A percentile compares a stretch with the other conserved stretches of the same genome.
Evolutionary conservation across 2,888 invertebrate genomes (phyloP).

Genomic region (Xylocampa areola): DNA sequence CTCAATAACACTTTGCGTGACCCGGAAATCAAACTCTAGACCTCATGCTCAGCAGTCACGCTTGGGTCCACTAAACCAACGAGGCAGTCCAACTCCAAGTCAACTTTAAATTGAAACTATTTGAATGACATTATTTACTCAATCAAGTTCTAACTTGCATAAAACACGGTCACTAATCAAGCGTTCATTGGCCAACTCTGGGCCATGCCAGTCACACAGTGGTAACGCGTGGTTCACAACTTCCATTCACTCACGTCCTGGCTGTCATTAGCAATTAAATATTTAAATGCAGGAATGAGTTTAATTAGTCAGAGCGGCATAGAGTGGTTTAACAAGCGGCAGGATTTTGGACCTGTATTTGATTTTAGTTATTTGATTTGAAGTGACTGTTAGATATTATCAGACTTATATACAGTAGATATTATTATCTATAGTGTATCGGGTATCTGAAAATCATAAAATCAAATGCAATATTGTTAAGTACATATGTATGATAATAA

Average conservation of each 20-base stretch:
- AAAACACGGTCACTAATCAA: neutral
- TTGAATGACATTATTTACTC: neutral
- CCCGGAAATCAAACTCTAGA: too few relatives aligned
- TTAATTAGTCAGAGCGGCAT: constrained; percentile 69
- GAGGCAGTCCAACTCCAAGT: too few relatives aligned
- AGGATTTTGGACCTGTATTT: neutral
- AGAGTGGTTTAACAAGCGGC: neutral
- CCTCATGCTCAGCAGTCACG: too few relatives aligned
- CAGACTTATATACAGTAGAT: too few relatives aligned
- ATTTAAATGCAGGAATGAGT: constrained; percentile 77
- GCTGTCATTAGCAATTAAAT: constrained; percentile 73
- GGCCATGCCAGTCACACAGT: constrained; percentile 5
- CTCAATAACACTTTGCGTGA: too few relatives aligned
- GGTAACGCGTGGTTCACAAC: constrained; percentile 30
- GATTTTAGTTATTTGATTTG: constrained; percentile 2
- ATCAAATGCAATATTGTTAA: too few relatives aligned
- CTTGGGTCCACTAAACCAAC: too few relatives aligned
- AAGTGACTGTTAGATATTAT: neutral
- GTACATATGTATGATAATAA: too few relatives aligned
- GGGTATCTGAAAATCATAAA: too few relatives aligned
- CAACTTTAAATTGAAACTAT: too few relatives aligned
- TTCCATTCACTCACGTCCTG: constrained; percentile 49
- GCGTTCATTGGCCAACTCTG: neutral
- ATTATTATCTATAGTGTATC: too few relatives aligned
- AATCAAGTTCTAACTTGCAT: constrained; percentile 19